Conservation (phyloP, 2,888 invertebrate species). For the Adelognathus sp. region DNA sequence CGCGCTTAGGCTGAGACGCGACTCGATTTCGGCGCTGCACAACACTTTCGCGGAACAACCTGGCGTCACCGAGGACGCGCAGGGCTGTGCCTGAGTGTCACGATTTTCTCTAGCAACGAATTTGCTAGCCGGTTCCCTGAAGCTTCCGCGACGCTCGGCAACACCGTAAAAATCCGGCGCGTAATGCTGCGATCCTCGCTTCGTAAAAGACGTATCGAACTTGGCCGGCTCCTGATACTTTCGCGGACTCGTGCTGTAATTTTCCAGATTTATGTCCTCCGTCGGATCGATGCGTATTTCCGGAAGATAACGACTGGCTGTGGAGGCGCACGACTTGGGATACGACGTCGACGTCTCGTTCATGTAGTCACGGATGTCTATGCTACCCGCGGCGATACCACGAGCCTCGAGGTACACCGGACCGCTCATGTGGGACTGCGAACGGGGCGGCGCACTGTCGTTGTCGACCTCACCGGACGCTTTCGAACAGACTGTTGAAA, state of each 20-base stretch:
- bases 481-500: slow-evolving; percentile 85
- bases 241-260: slow-evolving; percentile 82
- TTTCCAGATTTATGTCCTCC: slow-evolving; percentile 81
- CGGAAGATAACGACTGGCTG: slow-evolving; percentile 68
- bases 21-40: slow-evolving; percentile 77
- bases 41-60: slow-evolving; percentile 72
- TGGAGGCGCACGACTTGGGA: slow-evolving; percentile 63
- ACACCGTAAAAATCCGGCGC: slow-evolving; percentile 51
- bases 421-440: slow-evolving; percentile 58
- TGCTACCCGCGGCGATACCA: slow-evolving; percentile 73
- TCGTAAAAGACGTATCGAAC: slow-evolving; percentile 48
- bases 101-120: slow-evolving; percentile 46
- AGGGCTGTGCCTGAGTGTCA: slow-evolving; percentile 44
- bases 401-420: slow-evolving; percentile 69
- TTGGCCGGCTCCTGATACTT: slow-evolving; percentile 76
- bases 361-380: slow-evolving; percentile 76
- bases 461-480: slow-evolving; percentile 86
- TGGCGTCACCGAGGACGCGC: slow-evolving; percentile 32
- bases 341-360: slow-evolving; percentile 65
- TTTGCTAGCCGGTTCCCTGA: slow-evolving; percentile 40
- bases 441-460: slow-evolving; percentile 82
- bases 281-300: slow-evolving; percentile 74
- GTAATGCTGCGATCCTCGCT: slow-evolving; percentile 32
- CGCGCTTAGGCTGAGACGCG: slow-evolving; percentile 67
- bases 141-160: slow-evolving; percentile 34